Evolutionary conservation across 53 echinoderm and acorn worm genomes (phyloP).

Genomic region (Crossaster papposus): DNA sequence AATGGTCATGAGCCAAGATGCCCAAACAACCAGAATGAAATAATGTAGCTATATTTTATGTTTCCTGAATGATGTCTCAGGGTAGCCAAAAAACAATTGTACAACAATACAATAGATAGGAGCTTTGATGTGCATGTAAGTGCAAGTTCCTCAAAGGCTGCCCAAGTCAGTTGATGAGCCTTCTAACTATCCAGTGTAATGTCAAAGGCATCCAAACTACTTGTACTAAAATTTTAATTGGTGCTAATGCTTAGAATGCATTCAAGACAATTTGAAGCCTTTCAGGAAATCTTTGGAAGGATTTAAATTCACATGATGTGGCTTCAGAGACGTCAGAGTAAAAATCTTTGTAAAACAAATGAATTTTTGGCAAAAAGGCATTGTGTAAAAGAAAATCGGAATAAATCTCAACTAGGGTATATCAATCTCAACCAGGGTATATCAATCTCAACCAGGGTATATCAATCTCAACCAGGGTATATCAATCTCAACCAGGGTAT

Average conservation of each 20-base stretch:
- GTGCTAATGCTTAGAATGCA: not conserved
- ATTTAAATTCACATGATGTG: not conserved
- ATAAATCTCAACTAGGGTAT: too few species aligned
- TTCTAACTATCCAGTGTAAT: not conserved
- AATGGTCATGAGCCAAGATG: too few species aligned
- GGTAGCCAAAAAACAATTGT: too few species aligned
- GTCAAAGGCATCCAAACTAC: not conserved
- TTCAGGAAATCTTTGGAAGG: not conserved
- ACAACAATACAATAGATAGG: too few species aligned
- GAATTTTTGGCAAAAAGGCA: not conserved
- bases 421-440: too few species aligned
- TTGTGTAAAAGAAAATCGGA: not conserved
- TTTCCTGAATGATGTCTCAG: too few species aligned
- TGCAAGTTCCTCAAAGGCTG: not conserved
- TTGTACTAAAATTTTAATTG: not conserved
- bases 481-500: too few species aligned
- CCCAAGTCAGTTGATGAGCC: conserved; percentile 26
- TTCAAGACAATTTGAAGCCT: not conserved
- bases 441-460: too few species aligned
- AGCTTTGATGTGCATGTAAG: not conserved
- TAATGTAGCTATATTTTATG: too few species aligned
- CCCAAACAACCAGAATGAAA: too few species aligned
- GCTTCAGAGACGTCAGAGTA: not conserved
- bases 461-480: too few species aligned
- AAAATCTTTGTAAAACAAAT: not conserved